Evolutionary conservation across 2,113 vertebrate genomes (phyloP).

Genomic region (Lepisosteus osseus): DNA sequence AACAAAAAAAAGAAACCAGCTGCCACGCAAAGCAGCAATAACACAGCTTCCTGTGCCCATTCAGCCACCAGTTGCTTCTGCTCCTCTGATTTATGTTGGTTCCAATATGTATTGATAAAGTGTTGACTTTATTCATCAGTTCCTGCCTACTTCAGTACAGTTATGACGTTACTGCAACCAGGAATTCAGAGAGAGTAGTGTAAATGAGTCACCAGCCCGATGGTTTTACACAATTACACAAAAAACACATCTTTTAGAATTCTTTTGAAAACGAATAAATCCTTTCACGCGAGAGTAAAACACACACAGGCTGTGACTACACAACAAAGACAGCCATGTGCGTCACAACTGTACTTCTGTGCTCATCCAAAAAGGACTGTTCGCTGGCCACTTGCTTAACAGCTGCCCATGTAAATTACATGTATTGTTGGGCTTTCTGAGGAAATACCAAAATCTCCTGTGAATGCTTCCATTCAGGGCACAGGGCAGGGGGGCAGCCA

Average conservation of each 20-base stretch:
- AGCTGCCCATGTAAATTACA: neutral
- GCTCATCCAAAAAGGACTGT: too few relatives aligned
- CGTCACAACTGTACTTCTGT: too few relatives aligned
- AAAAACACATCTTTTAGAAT: constrained; percentile 12
- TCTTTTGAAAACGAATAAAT: constrained; percentile 33
- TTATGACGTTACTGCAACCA: neutral
- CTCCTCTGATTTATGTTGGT: too few relatives aligned
- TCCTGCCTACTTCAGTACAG: too few relatives aligned
- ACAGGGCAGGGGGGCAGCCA: neutral
- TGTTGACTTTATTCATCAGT: too few relatives aligned
- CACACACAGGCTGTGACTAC: neutral
- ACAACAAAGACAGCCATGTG: neutral
- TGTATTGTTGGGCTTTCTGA: neutral
- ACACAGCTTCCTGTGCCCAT: too few relatives aligned
- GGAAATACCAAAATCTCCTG: neutral
- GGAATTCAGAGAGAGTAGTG: neutral
- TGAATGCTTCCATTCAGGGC: constrained; percentile 10
- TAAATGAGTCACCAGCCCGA: constrained; percentile 23
- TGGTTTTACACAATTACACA: constrained; percentile 27
- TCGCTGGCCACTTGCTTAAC: neutral
- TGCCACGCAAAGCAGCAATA: too few relatives aligned
- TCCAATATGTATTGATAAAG: too few relatives aligned
- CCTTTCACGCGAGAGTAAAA: constrained; percentile 8
- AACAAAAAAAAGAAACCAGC: too few relatives aligned
- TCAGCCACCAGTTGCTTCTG: too few relatives aligned